Evolutionary conservation across 1,140 invertebrate species (phyloP), one percentile per base, ranked within the genome.

Genomic region (Panagrolaimus sp.): DNA sequence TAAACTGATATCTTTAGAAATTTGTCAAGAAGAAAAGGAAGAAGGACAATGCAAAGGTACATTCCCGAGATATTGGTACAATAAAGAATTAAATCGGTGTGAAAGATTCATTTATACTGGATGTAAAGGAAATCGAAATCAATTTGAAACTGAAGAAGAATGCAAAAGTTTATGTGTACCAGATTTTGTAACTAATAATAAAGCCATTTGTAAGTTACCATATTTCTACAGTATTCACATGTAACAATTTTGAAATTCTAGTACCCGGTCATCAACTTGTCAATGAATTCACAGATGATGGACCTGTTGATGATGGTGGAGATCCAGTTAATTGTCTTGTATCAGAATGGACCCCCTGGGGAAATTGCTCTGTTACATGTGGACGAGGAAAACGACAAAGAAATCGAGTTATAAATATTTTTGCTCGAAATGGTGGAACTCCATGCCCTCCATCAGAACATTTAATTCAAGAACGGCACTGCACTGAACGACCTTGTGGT

Each of bases 341-440:
- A 15, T 88, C 88, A 0, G 86, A 87, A 46, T 93, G 90, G 90
- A 78, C 78, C 5, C 73, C 80, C 0, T 93, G 91, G 91, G 87
- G 88, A 7, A 80, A 87, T 0, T 93, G 91, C 78, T 90, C 87
- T 66, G 88, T 86, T 0, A 87, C 87, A 28, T 93, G 91, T 79
- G 90, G 90, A 1, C 75, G 83, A 6, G 90, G 89, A 55, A 80
- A 83, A 43, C 80, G 79, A 46, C 79, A 83, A 17, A 73, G 82
- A 43, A 68, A 69, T 7, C 69, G 84, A 58, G 81, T 80, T 74
- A 83, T 72, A 63, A 87, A 87, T 84, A 85, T 88, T 47, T 52
- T 88, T 70, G 84, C 89, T 0, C 83, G 87, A 74, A 89, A 90
- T 80, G 89, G 89, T 1, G 90, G 90, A 0, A 86, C 84, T 73